Evolutionary conservation across 2,797 vertebrate genomes (phyloP).

Genomic region (Rhinoraja longicauda): DNA sequence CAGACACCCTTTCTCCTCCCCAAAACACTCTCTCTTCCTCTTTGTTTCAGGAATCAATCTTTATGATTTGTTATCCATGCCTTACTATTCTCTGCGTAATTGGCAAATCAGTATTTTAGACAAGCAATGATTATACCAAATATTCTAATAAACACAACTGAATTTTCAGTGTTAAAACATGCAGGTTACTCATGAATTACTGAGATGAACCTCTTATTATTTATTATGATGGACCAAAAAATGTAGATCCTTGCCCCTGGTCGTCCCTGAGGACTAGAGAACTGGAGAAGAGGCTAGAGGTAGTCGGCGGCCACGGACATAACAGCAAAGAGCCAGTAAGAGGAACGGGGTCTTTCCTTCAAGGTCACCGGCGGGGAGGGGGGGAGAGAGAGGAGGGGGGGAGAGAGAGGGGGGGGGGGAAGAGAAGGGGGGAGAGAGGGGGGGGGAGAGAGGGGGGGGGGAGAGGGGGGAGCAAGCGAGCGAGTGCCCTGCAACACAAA

Average conservation of each 20-base stretch:
- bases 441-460: too few relatives aligned
- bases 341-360: too few relatives aligned
- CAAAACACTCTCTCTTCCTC: neutral
- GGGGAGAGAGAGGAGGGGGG: too few relatives aligned
- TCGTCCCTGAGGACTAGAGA: too few relatives aligned
- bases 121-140: neutral
- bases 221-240: neutral
- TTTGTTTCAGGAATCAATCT: neutral
- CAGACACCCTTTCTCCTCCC: neutral
- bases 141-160: neutral
- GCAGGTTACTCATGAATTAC: neutral
- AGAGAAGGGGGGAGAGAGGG: too few relatives aligned
- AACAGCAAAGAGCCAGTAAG: too few relatives aligned
- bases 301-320: too few relatives aligned
- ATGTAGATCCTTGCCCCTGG: neutral
- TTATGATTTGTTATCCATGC: neutral
- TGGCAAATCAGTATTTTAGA: neutral
- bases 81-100: neutral
- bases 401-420: too few relatives aligned
- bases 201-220: neutral
- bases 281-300: too few relatives aligned
- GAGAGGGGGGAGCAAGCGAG: too few relatives aligned
- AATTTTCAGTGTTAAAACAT: neutral
- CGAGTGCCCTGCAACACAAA: too few relatives aligned
- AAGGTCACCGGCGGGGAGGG: too few relatives aligned